Conservation (phyloP, 2,113 vertebrate genomes). For the Seriola aureovittata region DNA sequence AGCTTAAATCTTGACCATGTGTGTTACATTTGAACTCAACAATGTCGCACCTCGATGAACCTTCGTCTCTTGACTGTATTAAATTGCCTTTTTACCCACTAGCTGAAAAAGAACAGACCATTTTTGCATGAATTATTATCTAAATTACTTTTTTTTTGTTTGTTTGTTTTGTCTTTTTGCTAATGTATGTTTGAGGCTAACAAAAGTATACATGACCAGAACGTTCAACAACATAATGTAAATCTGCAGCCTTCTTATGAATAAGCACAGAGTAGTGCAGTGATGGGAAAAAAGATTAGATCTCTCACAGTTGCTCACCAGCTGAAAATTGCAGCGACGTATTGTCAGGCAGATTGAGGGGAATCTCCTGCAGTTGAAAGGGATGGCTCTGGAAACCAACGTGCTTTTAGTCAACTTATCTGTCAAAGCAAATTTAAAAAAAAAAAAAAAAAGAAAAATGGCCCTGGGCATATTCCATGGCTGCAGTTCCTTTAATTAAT, state of each 20-base stretch:
- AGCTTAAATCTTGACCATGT: not conserved
- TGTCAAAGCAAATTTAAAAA: conserved; percentile 68
- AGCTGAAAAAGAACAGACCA: conserved; percentile 29
- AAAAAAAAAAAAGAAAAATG: conserved; percentile 4
- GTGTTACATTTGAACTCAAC: conserved; percentile 31
- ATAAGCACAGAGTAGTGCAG: conserved; percentile 5
- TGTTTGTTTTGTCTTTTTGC: conserved; percentile 44
- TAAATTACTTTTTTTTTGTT: conserved; percentile 38
- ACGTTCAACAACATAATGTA: conserved; percentile 16
- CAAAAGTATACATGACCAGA: conserved; percentile 41
- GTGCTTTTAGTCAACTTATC: conserved; percentile 59
- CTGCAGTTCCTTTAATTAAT: conserved; percentile 65
- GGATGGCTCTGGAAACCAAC: conserved; percentile 48
- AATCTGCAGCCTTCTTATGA: conserved; percentile 11
- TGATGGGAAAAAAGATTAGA: conserved; percentile 6
- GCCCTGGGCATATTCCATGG: conserved; percentile 58
- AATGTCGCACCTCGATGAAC: conserved; percentile 8
- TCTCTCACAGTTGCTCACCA: not conserved
- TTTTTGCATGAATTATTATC: conserved; percentile 44
- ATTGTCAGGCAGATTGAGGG: conserved; percentile 6
- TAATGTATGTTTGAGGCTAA: conserved; percentile 33
- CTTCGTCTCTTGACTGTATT: conserved; percentile 9
- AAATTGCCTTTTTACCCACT: conserved; percentile 49
- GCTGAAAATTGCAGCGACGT: not conserved
- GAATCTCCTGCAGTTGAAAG: conserved; percentile 25